phyloP scores from a whole-genome alignment of 2,888 invertebrate species.

The Hemaris fuciformis region DNA sequence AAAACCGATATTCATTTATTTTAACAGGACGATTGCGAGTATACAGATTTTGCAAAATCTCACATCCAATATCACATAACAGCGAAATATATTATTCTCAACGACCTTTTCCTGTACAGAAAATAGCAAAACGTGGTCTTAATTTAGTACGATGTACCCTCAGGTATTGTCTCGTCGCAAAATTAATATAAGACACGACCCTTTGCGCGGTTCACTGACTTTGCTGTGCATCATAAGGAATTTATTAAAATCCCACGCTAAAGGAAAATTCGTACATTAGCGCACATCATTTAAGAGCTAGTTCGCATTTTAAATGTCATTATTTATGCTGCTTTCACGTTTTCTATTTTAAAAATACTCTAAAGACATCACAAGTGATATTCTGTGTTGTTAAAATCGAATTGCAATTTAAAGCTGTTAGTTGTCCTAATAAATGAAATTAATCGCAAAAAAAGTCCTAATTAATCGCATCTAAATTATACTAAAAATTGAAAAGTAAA shows the following conservation, averaged over 20 bases:
- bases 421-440: too few relatives aligned
- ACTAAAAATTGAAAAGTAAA: too few relatives aligned
- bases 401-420: too few relatives aligned
- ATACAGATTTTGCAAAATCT: too few relatives aligned
- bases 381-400: too few relatives aligned
- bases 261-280: conserved; percentile 7
- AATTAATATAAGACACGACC: conserved; percentile 26
- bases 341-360: too few relatives aligned
- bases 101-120: background rate
- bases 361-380: too few relatives aligned
- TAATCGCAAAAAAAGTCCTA: too few relatives aligned
- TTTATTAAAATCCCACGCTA: conserved; percentile 16
- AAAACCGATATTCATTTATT: too few relatives aligned
- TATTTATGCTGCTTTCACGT: too few relatives aligned
- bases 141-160: background rate
- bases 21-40: too few relatives aligned
- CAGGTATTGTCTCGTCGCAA: conserved; percentile 7
- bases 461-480: too few relatives aligned
- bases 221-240: conserved; percentile 16
- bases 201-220: conserved; percentile 27
- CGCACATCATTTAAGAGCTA: background rate
- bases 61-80: background rate
- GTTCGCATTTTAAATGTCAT: background rate
- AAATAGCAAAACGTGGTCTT: background rate
- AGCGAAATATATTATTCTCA: background rate